Conservation (phyloP, 2,113 vertebrate species). For the Marmota monax region DNA sequence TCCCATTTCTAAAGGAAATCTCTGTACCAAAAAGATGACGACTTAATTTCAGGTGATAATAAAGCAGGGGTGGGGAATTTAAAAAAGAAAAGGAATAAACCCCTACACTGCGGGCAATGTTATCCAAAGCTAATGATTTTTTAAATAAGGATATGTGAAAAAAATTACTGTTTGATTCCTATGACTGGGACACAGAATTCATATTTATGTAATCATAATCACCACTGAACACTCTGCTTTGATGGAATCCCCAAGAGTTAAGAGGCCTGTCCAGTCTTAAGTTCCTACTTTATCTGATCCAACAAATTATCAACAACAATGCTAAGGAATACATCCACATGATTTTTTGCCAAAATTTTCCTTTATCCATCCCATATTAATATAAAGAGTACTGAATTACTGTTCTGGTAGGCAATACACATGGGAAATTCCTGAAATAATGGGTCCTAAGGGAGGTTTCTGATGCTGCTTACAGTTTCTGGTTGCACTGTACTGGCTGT, state of each 20-base stretch:
- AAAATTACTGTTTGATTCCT: background rate
- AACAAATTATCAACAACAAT: background rate
- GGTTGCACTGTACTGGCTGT: background rate
- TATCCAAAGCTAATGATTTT: background rate
- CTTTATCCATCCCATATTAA: background rate
- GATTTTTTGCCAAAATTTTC: background rate
- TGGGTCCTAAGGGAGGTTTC: background rate
- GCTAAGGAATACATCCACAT: background rate
- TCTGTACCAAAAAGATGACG: slow-evolving; percentile 22
- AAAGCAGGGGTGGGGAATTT: no score
- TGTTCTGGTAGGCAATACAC: background rate
- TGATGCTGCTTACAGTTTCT: background rate
- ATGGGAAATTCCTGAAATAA: background rate
- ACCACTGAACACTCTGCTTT: background rate
- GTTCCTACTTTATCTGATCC: background rate
- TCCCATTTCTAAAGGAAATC: slow-evolving; percentile 30
- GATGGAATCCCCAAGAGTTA: background rate
- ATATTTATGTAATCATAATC: slow-evolving; percentile 9
- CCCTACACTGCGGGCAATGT: background rate
- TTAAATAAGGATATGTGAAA: slow-evolving; percentile 13
- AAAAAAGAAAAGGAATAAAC: background rate
- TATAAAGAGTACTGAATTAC: background rate
- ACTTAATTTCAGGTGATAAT: slow-evolving; percentile 6
- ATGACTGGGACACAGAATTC: background rate
- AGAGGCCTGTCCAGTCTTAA: background rate